Base-by-base conservation (phyloP, 2,113 vertebrate genomes). In the Psophia crepitans region DNA sequence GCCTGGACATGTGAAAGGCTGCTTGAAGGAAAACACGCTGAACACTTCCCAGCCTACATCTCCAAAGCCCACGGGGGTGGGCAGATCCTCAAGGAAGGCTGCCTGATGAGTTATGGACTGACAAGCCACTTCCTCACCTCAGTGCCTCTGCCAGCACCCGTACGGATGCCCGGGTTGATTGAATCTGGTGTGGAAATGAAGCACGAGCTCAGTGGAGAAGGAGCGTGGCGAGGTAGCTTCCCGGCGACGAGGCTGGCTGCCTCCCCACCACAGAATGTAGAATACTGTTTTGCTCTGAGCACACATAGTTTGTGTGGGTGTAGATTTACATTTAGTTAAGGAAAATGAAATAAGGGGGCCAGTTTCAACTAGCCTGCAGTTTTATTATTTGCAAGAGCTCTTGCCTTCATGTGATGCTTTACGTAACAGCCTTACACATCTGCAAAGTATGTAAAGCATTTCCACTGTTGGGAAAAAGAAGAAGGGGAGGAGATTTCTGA, bases 281-380 rank as follows among this genome's bases (percentile, higher is more conserved):
- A 87, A 87, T 81, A 53, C 95, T 89, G 92, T 95, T 97, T 97
- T 95, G 95, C 95, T 95, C 81, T 48, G 0, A 96, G 95, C 90
- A 46, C 3, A 0, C 91, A 96, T 96, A 96, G 91, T 91, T 95
- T 46, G 87, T 96, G 96, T 96, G 96, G 97, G 97, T 88, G 97
- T 97, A 95, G 95, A 96, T 97, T 95, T 97, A 96, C 94, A 89
- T 91, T 93, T 96, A 0, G 57, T 95, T 91, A 95, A 94, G 80
- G 80, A 95, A 97, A 94, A 91, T 81, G 85, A 96, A 92, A 92
- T 69, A 87, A 94, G 76, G 78, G 89, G 91, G 84, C 97, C 20
- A 5, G 96, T 97, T 91, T 80, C 96, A 96, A 97, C 97, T 97
- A 86, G 97, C 91, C 96, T 97, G 84, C 43, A 84, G 70, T 96